phyloP scores from a whole-genome alignment of 2,888 invertebrate genomes.

The Physocephala rufipes region DNA sequence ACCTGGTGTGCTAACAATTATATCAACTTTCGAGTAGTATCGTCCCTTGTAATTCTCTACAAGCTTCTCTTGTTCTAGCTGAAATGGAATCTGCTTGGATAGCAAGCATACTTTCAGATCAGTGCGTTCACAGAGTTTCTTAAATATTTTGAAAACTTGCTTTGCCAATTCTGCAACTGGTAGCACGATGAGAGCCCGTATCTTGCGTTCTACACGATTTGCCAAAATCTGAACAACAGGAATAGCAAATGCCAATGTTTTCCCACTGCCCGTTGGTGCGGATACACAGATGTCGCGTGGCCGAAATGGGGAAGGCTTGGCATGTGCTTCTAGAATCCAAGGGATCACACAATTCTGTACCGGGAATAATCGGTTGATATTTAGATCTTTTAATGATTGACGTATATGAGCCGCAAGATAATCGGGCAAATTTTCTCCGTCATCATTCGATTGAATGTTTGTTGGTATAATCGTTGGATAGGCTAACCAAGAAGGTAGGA shows the following conservation, averaged over 20 bases:
- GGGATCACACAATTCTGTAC: conserved; percentile 83
- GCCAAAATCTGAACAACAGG: conserved; percentile 82
- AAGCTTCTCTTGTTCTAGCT: conserved; percentile 74
- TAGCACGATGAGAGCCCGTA: conserved; percentile 88
- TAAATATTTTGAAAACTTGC: conserved; percentile 88
- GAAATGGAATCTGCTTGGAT: conserved; percentile 74
- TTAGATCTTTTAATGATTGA: conserved; percentile 73
- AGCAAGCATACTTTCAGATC: conserved; percentile 76
- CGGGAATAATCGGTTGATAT: conserved; percentile 83
- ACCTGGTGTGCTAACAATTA: conserved; percentile 90
- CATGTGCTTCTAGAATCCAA: conserved; percentile 75
- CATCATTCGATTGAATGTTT: conserved; percentile 69
- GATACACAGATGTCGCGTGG: conserved; percentile 94
- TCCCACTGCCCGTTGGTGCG: conserved; percentile 97
- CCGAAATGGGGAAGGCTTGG: conserved; percentile 72
- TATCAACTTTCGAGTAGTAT: conserved; percentile 72
- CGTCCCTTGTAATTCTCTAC: conserved; percentile 67
- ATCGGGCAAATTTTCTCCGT: conserved; percentile 50
- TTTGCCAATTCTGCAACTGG: conserved; percentile 92
- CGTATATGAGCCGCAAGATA: conserved; percentile 74
- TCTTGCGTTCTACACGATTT: conserved; percentile 71
- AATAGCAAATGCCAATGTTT: conserved; percentile 92
- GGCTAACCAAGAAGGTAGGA: conserved; percentile 88
- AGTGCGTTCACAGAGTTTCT: conserved; percentile 74
- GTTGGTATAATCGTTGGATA: conserved; percentile 82